Base-by-base conservation (phyloP, 2,797 vertebrate genomes). In the Amniataba percoides region DNA sequence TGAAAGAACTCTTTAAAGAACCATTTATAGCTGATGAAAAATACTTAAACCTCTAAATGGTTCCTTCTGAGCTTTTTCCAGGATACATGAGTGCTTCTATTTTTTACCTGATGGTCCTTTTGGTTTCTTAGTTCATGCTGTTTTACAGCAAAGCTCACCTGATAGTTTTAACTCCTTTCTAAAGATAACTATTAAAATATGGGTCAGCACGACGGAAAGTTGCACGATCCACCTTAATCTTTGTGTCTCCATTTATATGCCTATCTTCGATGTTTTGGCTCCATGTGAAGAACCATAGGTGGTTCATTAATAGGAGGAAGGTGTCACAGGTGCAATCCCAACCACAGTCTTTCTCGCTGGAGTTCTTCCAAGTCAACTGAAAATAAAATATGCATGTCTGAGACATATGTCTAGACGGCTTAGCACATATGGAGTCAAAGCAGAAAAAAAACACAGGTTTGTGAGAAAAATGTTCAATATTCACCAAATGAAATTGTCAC, bases 1-100 rank as follows among this genome's bases (percentile, higher is more conserved):
- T 89, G 82, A 91, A 80, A 82, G 62, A 48, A 78, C 67, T 80
- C 78, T 71, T 81, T 77, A 84, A 77, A 78, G 72, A 64, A 63
- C 77, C 71, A 77, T 85, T 86, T 88, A 81, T 63, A 80, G 73
- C 65, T 58, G 55, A 61, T 84, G 65, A 73, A 84, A 74, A 87
- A 55, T 74, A 39, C 61, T 81, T 82, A 53, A 87, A 71, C 77
- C 69, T 78, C 40, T 78, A 81, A 82, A 80, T 69, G 43, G 62
- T 71, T 71, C 59, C 65, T 55, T 42, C 19, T 59, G 19, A 69
- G 68, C 52, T 56, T 68, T 68, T 72, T 49, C 34, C 23, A 53
- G 58, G 40, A 74, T 65, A 61, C 14, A 21, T 59, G 53, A 80
- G 73, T 73, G 72, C 65, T 66, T 80, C 45, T 49, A 57, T 83